A percentile compares a stretch with the other conserved stretches of the same genome.
These are phyloP conservation scores for Aphelocoma californica DNA, from an alignment of 2,797 vertebrate species.

Conservation along the genomic window DNA sequence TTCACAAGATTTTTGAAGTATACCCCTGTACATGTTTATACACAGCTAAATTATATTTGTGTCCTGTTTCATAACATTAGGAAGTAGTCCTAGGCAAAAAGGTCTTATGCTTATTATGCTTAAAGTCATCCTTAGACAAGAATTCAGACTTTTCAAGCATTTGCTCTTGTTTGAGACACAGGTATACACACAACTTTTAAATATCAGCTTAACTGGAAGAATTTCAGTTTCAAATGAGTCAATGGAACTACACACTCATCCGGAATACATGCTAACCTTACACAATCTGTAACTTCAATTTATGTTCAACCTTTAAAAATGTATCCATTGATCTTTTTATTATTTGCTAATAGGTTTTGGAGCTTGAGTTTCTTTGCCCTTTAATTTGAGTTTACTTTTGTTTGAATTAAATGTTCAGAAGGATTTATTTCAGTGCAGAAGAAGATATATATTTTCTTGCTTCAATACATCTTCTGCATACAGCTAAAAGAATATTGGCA, in stretches of 20 bases:
- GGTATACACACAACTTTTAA: neutral
- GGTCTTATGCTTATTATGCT: neutral
- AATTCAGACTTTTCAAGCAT: neutral
- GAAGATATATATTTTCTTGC: neutral
- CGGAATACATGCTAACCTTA: neutral
- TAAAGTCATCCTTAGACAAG: neutral
- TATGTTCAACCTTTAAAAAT: constrained; percentile 2
- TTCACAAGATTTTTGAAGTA: neutral
- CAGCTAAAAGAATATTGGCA: neutral
- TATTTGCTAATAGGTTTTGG: neutral
- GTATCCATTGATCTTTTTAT: neutral
- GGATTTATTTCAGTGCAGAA: neutral
- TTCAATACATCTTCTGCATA: neutral
- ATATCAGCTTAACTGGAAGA: neutral
- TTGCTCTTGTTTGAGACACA: neutral
- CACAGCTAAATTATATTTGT: neutral
- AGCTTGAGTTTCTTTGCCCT: neutral
- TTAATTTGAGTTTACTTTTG: neutral
- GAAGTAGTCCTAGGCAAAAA: neutral
- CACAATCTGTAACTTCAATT: neutral
- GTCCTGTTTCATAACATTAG: neutral
- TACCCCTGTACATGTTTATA: neutral
- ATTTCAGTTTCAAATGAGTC: neutral
- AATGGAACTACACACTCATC: neutral
- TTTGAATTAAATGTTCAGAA: neutral